phyloP scores from a whole-genome alignment of 2,113 vertebrate genomes.

The Baryphthengus martii region DNA sequence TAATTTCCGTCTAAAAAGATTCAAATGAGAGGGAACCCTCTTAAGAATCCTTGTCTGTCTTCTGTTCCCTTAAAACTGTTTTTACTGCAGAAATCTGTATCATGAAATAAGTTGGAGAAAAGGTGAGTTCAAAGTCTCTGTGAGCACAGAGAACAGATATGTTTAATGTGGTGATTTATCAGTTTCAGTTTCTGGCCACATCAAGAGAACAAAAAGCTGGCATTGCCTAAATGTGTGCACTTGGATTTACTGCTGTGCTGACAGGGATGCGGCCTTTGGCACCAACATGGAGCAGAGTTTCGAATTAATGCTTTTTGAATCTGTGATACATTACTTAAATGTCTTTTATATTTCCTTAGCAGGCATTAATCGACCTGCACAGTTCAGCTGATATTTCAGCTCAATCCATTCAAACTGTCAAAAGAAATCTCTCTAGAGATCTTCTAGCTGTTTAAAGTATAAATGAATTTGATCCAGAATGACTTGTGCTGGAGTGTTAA shows the following conservation, averaged over 20 bases:
- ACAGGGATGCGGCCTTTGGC: not conserved
- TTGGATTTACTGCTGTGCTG: conserved; percentile 15
- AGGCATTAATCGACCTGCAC: not conserved
- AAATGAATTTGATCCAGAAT: not conserved
- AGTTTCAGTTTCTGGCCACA: not conserved
- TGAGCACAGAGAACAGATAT: not conserved
- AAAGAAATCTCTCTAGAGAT: not conserved
- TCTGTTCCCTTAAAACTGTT: not conserved
- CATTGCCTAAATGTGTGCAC: not conserved
- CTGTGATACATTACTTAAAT: not conserved
- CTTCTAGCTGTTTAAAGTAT: not conserved
- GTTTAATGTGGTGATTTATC: not conserved
- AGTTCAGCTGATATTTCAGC: not conserved
- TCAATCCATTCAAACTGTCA: not conserved
- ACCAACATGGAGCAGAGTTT: not conserved
- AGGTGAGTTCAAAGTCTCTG: not conserved
- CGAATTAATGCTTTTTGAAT: not conserved
- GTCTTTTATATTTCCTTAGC: conserved; percentile 5
- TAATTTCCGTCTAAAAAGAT: not conserved
- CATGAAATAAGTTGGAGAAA: not conserved
- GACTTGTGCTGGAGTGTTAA: not conserved
- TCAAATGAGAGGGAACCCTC: not conserved
- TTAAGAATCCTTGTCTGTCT: not conserved
- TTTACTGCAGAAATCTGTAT: not conserved
- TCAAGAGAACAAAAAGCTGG: not conserved